Evolutionary conservation across 2,797 vertebrate species (phyloP).

Genomic region (Chloroceryle amazona): DNA sequence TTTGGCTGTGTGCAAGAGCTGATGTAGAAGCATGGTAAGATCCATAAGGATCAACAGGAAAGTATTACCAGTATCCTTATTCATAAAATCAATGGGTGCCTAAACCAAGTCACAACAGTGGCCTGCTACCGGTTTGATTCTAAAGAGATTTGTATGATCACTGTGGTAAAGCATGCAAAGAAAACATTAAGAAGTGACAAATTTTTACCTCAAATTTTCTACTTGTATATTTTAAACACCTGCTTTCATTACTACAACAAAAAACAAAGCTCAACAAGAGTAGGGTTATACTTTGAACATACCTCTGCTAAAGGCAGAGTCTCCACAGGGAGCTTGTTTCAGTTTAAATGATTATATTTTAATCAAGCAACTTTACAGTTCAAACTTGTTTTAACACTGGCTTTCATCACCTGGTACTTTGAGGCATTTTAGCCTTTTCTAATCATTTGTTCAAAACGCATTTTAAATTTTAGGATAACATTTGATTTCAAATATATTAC

Average conservation of each 20-base stretch:
- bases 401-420: background rate
- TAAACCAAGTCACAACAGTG: background rate
- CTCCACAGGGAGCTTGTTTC: background rate
- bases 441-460: background rate
- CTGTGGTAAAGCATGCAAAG: background rate
- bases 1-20: background rate
- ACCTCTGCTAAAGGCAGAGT: background rate
- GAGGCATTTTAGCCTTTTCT: background rate
- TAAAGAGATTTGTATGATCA: background rate
- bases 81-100: background rate
- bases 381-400: background rate
- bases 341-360: background rate
- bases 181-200: background rate
- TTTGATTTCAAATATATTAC: background rate
- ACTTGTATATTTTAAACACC: background rate
- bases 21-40: background rate
- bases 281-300: background rate
- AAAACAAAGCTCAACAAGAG: background rate
- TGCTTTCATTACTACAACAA: background rate
- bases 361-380: background rate
- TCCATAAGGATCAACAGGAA: background rate
- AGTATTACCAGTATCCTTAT: background rate
- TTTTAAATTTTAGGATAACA: background rate
- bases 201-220: background rate
- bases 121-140: background rate